These are phyloP conservation scores for Tamias sibiricus DNA, from an alignment of 2,113 vertebrate genomes.

Conservation along the genomic window DNA sequence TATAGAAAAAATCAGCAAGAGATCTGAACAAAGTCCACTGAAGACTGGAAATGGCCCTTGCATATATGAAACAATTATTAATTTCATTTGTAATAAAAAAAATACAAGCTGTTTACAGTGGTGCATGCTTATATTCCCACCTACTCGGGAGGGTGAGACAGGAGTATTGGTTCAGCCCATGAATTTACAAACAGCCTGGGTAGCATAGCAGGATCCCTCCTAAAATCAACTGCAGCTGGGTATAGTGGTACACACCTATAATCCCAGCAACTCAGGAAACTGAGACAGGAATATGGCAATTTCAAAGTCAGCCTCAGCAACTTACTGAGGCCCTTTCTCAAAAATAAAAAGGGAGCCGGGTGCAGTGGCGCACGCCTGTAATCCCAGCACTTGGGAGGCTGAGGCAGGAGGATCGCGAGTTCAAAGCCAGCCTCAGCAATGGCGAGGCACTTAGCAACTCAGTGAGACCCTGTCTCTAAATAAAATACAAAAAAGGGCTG, in stretches of 20 bases:
- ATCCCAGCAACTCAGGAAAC: neutral
- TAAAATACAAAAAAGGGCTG: no score
- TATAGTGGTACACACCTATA: neutral
- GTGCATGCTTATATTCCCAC: neutral
- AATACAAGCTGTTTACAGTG: neutral
- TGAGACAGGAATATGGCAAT: neutral
- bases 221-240: neutral
- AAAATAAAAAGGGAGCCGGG: no score
- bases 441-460: no score
- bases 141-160: neutral
- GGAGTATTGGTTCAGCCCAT: neutral
- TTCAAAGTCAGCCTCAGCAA: neutral
- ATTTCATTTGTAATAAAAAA: neutral
- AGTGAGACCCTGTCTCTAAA: no score
- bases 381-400: no score
- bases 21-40: neutral
- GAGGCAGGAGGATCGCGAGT: no score
- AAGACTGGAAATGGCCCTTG: neutral
- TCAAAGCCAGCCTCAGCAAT: no score
- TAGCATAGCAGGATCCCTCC: neutral
- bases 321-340: neutral
- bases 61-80: neutral
- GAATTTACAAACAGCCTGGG: neutral
- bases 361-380: no score
- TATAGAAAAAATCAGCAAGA: neutral